phyloP scores from a whole-genome alignment of 2,888 invertebrate genomes.

The Epirrhoe tristata region DNA sequence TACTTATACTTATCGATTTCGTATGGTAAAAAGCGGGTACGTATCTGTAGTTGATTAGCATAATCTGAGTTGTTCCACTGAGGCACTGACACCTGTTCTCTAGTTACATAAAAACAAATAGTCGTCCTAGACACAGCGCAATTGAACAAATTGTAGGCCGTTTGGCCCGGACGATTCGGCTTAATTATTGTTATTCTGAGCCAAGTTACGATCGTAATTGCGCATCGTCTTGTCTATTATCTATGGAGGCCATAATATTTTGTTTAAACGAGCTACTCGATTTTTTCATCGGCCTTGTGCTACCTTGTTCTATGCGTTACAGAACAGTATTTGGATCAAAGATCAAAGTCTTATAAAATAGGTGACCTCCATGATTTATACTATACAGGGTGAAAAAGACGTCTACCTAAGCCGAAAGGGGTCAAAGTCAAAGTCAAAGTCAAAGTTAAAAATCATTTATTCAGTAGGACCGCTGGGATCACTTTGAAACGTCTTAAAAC shows the following conservation, averaged over 20 bases:
- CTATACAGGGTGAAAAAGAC: too few relatives aligned
- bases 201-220: slow-evolving; percentile 64
- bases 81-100: slow-evolving; percentile 2
- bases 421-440: too few relatives aligned
- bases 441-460: too few relatives aligned
- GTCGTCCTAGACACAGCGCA: slow-evolving; percentile 33
- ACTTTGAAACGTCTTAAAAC: too few relatives aligned
- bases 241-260: slow-evolving; percentile 62
- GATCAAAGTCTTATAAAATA: too few relatives aligned
- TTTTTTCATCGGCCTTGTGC: slow-evolving; percentile 63
- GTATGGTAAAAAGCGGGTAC: too few relatives aligned
- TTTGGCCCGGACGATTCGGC: slow-evolving; percentile 46
- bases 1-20: too few relatives aligned
- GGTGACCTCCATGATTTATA: background rate
- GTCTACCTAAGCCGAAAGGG: too few relatives aligned
- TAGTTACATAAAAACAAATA: slow-evolving; percentile 22
- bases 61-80: too few relatives aligned
- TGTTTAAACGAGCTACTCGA: slow-evolving; percentile 66
- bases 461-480: too few relatives aligned
- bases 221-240: slow-evolving; percentile 66
- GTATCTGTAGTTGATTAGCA: too few relatives aligned
- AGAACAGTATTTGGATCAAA: slow-evolving; percentile 38
- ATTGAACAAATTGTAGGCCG: slow-evolving; percentile 37
- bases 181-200: slow-evolving; percentile 76
- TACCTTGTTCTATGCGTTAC: slow-evolving; percentile 59